A percentile compares a stretch with the other conserved stretches of the same genome.
Conservation (phyloP, 2,888 invertebrate species). For the Chaetogeoica ovagalla region DNA sequence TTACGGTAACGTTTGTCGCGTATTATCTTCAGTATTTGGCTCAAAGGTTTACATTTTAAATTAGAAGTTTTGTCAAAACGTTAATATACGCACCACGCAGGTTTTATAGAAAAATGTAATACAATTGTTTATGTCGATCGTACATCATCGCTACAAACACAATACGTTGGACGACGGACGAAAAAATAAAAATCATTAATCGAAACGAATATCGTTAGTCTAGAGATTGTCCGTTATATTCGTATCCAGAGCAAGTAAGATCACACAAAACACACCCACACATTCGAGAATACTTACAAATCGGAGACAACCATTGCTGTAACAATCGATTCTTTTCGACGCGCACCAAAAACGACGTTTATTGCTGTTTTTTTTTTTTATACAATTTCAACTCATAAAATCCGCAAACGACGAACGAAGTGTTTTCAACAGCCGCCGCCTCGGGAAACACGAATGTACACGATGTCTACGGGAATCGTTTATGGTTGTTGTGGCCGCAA, state of each 20-base stretch:
- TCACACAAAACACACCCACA: too few species aligned
- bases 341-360: neutral
- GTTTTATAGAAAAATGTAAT: too few species aligned
- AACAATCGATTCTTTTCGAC: neutral
- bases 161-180: too few species aligned
- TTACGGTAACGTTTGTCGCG: too few species aligned
- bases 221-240: neutral
- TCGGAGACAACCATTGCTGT: constrained; percentile 42
- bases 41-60: too few species aligned
- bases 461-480: neutral
- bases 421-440: neutral
- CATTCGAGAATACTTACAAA: constrained; percentile 32
- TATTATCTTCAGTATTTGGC: too few species aligned
- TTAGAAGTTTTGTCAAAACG: too few species aligned
- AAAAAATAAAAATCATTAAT: neutral
- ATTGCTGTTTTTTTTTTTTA: neutral
- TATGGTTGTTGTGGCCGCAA: too few species aligned
- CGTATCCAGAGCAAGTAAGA: neutral
- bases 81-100: too few species aligned
- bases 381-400: neutral
- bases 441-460: too few species aligned
- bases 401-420: neutral
- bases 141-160: too few species aligned
- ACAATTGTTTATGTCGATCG: too few species aligned
- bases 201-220: neutral